Evolutionary conservation across 2,888 invertebrate species (phyloP), one percentile per base, ranked within the genome.

Genomic region (Drosophila hamatofila): DNA sequence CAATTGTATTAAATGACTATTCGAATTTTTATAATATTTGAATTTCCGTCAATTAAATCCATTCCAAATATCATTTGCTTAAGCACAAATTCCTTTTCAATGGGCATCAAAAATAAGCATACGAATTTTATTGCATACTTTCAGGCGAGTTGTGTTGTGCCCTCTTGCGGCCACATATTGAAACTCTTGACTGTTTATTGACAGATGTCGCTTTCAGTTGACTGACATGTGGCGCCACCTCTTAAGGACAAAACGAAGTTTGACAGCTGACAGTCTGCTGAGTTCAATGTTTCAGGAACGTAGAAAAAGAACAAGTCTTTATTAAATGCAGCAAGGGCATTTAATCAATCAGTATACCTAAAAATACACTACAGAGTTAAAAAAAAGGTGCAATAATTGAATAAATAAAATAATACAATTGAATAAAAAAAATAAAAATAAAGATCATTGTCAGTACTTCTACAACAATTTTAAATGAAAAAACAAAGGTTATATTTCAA

Each of bases 121-220:
- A 0, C 1, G n/a, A 4, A 46, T 2, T 11, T 0, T 12, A 44
- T 70, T 56, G 75, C 81, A 71, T 78, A 75, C 75, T 75, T 62
- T 73, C 35, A 42, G 74, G 81, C 57, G 9, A 2, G 1, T 0
- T 16, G 2, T 0, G 2, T 5, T 8, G 0, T 25, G 57, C 68
- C 67, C 60, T 69, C 78, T 82, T 56, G 60, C 63, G 77, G 52
- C 12, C 14, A 12, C 12, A 23, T 6, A 6, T 2, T 23, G 71
- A 51, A 79, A 16, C 77, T 35, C 41, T 35, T 59, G n/a, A 25
- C 14, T 21, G 18, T 39, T 9, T 3, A 18, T 52, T 74, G 77
- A 64, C 77, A 88, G 86, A 76, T 80, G 86, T 74, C 88, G 86
- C 85, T 72, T 72, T 80, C 1, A 12, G 11, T 54, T 67, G 56